Conservation (phyloP, 2,113 vertebrate genomes). For the Centropus unirufus region DNA sequence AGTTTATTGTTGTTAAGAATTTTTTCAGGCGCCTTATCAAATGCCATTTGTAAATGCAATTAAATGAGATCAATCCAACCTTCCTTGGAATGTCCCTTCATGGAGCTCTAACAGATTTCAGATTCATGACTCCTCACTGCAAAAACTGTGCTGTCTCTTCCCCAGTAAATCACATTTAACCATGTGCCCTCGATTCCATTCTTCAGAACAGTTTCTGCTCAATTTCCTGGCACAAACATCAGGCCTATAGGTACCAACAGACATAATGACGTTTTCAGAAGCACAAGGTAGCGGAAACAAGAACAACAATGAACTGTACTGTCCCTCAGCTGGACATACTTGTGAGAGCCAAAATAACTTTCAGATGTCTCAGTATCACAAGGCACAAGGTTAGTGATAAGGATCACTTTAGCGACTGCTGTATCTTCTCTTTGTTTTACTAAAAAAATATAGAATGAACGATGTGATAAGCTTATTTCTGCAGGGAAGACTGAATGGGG, state of each 20-base stretch:
- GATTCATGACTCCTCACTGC: background rate
- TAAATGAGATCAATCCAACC: accelerated
- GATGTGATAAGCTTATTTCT: constrained; percentile 41
- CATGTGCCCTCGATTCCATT: background rate
- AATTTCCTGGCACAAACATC: background rate
- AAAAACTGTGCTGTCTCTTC: background rate
- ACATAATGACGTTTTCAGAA: background rate
- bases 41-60: background rate
- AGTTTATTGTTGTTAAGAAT: background rate
- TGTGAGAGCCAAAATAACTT: constrained; percentile 22
- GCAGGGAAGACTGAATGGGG: background rate
- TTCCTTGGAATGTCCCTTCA: background rate
- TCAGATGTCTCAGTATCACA: background rate
- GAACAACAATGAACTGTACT: background rate
- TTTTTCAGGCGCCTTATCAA: background rate
- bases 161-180: background rate
- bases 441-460: constrained; percentile 7
- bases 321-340: background rate
- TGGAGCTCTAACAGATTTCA: background rate
- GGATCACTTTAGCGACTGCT: background rate
- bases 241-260: background rate
- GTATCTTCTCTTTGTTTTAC: background rate
- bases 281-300: background rate
- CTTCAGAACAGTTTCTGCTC: background rate
- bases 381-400: constrained; percentile 8